Conservation (phyloP, 1,140 invertebrate species). For the Phocides pigmalion region DNA sequence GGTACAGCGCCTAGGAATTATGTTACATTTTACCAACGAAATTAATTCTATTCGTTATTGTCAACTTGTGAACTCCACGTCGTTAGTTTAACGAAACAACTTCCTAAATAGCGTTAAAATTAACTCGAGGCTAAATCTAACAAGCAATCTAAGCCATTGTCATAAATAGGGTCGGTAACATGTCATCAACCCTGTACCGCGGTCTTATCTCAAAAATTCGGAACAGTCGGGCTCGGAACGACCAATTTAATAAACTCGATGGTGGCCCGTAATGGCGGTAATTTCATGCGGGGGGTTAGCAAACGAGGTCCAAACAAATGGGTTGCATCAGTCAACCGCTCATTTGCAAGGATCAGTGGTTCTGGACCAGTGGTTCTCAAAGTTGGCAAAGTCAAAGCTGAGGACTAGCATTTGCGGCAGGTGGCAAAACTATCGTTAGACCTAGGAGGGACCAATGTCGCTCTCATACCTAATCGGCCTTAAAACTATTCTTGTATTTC, state of each 20-base stretch:
- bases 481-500: too few relatives aligned
- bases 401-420: neutral
- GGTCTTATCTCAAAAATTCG: slow-evolving; percentile 46
- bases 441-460: too few relatives aligned
- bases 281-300: slow-evolving; percentile 43
- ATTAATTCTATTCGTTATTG: too few relatives aligned
- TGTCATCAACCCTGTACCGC: slow-evolving; percentile 31
- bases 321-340: slow-evolving; percentile 55
- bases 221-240: slow-evolving; percentile 37
- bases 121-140: slow-evolving; percentile 1
- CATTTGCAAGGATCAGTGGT: slow-evolving; percentile 47
- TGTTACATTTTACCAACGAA: too few relatives aligned
- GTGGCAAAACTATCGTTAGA: too few relatives aligned
- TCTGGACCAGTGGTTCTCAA: slow-evolving; percentile 6
- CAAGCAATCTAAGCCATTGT: slow-evolving; percentile 23
- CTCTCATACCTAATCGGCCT: too few relatives aligned
- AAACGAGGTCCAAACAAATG: slow-evolving; percentile 55
- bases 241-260: slow-evolving; percentile 53
- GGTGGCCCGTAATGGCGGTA: slow-evolving; percentile 42
- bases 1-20: too few relatives aligned
- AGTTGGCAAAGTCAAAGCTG: neutral
- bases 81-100: neutral
- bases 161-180: slow-evolving; percentile 34
- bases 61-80: too few relatives aligned
- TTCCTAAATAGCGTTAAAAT: neutral